phyloP scores from a whole-genome alignment of 2,113 vertebrate genomes.

The Pionites leucogaster region DNA sequence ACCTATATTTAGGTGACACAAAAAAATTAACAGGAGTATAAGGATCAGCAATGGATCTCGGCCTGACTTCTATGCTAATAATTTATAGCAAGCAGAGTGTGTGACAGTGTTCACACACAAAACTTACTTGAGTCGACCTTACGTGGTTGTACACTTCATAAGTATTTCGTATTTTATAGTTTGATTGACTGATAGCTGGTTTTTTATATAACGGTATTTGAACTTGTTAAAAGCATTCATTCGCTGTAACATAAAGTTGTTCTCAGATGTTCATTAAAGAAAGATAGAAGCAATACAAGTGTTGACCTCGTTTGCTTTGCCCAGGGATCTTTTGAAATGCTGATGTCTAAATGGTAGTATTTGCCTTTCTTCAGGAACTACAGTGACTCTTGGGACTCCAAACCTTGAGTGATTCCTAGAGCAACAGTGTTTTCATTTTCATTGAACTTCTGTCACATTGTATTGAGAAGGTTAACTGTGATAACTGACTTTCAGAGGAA shows the following conservation, averaged over 20 bases:
- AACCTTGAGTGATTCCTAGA: not conserved
- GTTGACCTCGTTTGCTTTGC: not conserved
- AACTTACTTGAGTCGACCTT: not conserved
- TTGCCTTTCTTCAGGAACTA: slow-evolving; percentile 18
- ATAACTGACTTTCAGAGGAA: not conserved
- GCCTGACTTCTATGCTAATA: not conserved
- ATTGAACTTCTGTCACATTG: slow-evolving; percentile 26
- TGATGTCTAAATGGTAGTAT: not conserved
- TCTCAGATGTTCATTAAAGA: not conserved
- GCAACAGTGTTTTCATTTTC: slow-evolving; percentile 28
- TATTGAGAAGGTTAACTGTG: slow-evolving; percentile 39
- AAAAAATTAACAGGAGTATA: not conserved
- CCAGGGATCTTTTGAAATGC: not conserved
- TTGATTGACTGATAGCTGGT: not conserved
- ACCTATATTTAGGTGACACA: not conserved
- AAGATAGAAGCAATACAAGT: not conserved
- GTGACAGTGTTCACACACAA: not conserved
- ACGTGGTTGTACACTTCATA: not conserved
- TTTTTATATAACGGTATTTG: not conserved
- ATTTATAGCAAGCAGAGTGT: not conserved
- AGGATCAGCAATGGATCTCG: not conserved
- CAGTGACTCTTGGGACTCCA: not conserved
- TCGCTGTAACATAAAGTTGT: not conserved
- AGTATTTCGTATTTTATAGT: not conserved
- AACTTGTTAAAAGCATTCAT: not conserved